Base-by-base conservation (phyloP, 2,888 invertebrate genomes). In the Xestia xanthographa region DNA sequence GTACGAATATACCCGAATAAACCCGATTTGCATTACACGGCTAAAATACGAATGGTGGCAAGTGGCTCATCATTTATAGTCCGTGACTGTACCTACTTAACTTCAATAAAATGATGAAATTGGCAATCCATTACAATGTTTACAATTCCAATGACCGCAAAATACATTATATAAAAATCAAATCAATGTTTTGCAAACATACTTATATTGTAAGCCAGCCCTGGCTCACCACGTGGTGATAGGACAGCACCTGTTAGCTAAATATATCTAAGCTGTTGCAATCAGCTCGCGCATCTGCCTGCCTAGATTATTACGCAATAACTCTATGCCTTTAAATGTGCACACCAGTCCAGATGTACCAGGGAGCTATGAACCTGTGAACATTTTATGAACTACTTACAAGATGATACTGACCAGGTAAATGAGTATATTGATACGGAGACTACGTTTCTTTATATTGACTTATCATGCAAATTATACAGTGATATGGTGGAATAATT, bases 251-350 rank as follows among this genome's bases (percentile, higher is more conserved):
- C 96, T 96, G 96, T 95, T 93, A 90, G 92, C 93, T 94, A 95
- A 94, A 94, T 95, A 94, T 94, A 95, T 92, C 91, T 83, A 78
- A 83, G 87, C 81, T 75, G 90, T 91, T 88, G 94, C 94, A 96
- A 95, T 95, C 95, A 95, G 93, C 95, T 92, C 90, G 90, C 87
- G 88, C 96, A 96, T 95, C 96, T 96, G 96, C 95, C 88, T 87
- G 89, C 88, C 91, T 93, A 92, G 93, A 93, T 94, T 94, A 95
- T 96, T 95, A 93, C 93, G 95, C 95, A 96, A 96, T 95, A 93
- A 93, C 91, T 93, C 91, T 90, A 91, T 22, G 65, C 90, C 92
- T 90, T 84, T 94, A 94, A 94, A 90, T 93, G 92, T 93, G 91
- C 90, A 86, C 86, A 87, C 89, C 83, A 91, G 70, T 71, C 95